These are phyloP conservation scores for Saguinus imperator DNA, from an alignment of 2,113 vertebrate species.

Conservation along the genomic window DNA sequence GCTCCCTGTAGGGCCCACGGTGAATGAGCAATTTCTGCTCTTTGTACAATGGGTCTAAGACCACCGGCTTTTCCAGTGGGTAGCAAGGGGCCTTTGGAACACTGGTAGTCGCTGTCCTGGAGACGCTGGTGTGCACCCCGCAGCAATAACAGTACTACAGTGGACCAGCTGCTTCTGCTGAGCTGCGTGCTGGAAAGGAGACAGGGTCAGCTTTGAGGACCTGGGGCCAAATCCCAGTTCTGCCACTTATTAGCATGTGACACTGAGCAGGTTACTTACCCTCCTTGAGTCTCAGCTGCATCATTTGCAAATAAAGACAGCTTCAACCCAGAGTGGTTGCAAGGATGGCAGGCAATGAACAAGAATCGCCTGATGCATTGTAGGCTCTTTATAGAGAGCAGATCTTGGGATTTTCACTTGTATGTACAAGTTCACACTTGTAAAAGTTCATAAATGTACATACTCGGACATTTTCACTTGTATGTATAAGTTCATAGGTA, in stretches of 20 bases:
- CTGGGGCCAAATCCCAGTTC: background rate
- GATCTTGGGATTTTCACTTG: background rate
- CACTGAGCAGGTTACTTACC: background rate
- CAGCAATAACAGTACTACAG: background rate
- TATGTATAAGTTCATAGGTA: too few species aligned
- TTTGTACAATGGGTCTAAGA: background rate
- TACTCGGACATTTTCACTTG: background rate
- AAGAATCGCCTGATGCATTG: background rate
- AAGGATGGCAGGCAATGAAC: background rate
- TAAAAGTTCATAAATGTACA: too few species aligned
- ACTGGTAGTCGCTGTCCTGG: background rate
- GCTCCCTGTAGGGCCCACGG: background rate
- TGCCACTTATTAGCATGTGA: background rate
- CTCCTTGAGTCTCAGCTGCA: background rate
- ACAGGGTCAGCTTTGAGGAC: accelerated
- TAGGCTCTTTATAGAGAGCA: background rate
- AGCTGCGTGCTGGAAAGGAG: background rate
- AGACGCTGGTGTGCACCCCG: background rate
- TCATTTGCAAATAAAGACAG: background rate
- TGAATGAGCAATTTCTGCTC: background rate
- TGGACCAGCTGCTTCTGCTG: background rate
- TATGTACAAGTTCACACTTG: too few species aligned
- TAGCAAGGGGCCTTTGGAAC: background rate
- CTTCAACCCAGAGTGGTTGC: accelerated
- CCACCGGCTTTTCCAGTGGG: background rate